Evolutionary conservation across 2,888 invertebrate genomes (phyloP), one percentile per base, ranked within the genome.

Genomic region (Tortricodes alternella): DNA sequence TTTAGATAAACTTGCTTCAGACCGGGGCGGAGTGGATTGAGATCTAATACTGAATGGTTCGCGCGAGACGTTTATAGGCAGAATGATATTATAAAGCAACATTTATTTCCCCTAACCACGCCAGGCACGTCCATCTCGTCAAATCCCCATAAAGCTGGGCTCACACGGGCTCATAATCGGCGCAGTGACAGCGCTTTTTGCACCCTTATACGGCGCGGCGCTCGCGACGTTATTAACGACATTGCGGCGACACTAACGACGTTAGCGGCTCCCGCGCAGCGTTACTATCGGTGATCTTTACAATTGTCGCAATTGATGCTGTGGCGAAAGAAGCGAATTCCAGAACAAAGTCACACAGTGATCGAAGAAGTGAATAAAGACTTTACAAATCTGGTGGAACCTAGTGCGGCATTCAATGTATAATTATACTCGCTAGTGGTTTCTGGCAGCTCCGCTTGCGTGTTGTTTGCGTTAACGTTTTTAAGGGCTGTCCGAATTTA

Each of bases 151-250:
- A 9, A 6, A 24, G 5, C 19, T 34, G 11, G 43, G 43, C 41
- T 52, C 51, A 35, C 51, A 52, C 24, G 43, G 43, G 18, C 51
- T 52, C 43, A 43, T 51, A 51, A 43, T 52, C 43, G 23, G 39
- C 34, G 29, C 29, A 29, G 29, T 34, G 35, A 27, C 46, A 27
- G 52, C 19, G 41, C 39, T 55, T 55, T 55, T 55, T 55, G 41
- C 41, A 13, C n/a, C 48, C 48, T 27, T 55, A 15, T 55, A 55
- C 27, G 48, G 53, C 24, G 23, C 23, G 5, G 23, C 37, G 8
- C 11, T 13, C 34, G 24, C 38, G 35, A 41, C 27, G 55, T 41
- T 48, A 48, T 43, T 43, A 35, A 41, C 18, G 46, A 39, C 34
- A 21, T 35, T n/a, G 29, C 32, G 11, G n/a, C 11, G 21, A 29